Evolutionary conservation across 2,888 invertebrate species (phyloP).

Genomic region (Orchesella flavescens): DNA sequence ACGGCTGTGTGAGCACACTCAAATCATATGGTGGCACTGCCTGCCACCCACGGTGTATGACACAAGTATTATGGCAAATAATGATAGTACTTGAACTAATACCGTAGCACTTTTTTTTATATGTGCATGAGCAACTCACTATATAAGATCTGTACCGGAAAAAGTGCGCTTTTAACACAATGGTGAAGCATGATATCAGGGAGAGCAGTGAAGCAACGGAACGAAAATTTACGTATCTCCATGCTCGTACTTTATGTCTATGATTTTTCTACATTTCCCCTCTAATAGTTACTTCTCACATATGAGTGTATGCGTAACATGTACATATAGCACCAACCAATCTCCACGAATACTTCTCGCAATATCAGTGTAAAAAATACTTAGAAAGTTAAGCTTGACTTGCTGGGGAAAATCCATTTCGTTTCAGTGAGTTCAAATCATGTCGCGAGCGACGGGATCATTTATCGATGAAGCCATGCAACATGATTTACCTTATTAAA

Average conservation of each 20-base stretch:
- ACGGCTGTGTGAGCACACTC: slow-evolving; percentile 48
- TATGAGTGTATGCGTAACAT: too few species aligned
- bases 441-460: slow-evolving; percentile 54
- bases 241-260: background rate
- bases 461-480: slow-evolving; percentile 57
- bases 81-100: slow-evolving; percentile 23
- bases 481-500: slow-evolving; percentile 62
- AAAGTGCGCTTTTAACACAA: background rate
- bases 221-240: slow-evolving; percentile 3
- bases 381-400: slow-evolving; percentile 15
- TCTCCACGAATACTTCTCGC: background rate
- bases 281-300: too few species aligned
- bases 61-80: slow-evolving; percentile 35
- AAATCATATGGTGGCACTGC: slow-evolving; percentile 50
- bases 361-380: slow-evolving; percentile 45
- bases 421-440: slow-evolving; percentile 33
- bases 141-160: background rate
- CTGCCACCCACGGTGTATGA: slow-evolving; percentile 55
- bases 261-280: too few species aligned
- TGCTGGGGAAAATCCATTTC: slow-evolving; percentile 31
- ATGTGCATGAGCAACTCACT: background rate
- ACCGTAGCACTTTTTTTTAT: background rate
- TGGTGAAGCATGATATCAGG: slow-evolving; percentile 10
- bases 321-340: background rate
- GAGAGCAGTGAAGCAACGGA: background rate